Percentiles rank a stretch among this genome's conserved stretches.
Evolutionary conservation across 92 coral and sea anemone genomes (phyloP).

Genomic region (Parazoanthus darwini): DNA sequence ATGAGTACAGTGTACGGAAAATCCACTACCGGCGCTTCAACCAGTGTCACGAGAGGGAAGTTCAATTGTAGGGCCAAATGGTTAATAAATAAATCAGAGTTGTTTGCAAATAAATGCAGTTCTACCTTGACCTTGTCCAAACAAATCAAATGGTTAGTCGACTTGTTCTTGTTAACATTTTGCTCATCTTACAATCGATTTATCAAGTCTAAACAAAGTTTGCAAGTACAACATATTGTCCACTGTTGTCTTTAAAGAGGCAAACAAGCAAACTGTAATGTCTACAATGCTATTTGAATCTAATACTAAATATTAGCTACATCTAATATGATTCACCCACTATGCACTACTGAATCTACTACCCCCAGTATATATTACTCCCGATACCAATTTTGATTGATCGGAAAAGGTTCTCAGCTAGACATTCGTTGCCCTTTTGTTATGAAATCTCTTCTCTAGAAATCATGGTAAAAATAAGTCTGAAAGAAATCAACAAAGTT

Average conservation of each 20-base stretch:
- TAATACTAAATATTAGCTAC: background rate
- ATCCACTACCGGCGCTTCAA: background rate
- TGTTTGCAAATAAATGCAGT: background rate
- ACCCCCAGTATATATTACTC: background rate
- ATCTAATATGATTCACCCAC: background rate
- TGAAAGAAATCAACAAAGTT: background rate
- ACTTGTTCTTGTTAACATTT: background rate
- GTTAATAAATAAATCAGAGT: slow-evolving; percentile 12
- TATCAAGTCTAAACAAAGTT: background rate
- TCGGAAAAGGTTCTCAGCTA: background rate
- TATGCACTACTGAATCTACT: background rate
- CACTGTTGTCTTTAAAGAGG: background rate
- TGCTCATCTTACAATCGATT: background rate
- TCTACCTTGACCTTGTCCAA: background rate
- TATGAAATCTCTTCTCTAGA: background rate
- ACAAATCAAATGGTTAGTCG: background rate
- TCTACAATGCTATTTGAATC: slow-evolving; percentile 9
- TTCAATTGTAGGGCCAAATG: background rate
- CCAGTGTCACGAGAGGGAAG: background rate
- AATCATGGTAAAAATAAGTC: background rate
- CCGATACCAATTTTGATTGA: no score
- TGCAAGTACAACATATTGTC: background rate
- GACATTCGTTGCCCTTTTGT: background rate
- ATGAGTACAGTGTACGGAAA: no score
- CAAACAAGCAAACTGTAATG: slow-evolving; percentile 1